Conservation (phyloP, 2,797 vertebrate species). For the Gephyroberyx darwinii region DNA sequence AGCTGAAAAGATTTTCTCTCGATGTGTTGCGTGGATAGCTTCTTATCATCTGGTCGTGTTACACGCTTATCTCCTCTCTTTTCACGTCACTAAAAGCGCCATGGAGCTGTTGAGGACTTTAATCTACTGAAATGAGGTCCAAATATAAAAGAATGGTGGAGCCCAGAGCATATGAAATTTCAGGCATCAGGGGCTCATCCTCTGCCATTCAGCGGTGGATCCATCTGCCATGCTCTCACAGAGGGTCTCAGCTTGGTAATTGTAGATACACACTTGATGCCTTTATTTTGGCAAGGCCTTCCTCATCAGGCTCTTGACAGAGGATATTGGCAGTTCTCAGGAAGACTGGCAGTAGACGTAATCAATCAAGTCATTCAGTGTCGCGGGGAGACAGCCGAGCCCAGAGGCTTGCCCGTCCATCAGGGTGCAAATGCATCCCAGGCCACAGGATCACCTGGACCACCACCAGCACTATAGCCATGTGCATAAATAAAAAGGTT, state of each 20-base stretch:
- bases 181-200: slow-evolving; percentile 31
- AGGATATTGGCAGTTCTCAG: slow-evolving; percentile 75
- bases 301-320: slow-evolving; percentile 50
- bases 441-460: slow-evolving; percentile 48
- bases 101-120: slow-evolving; percentile 60
- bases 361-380: slow-evolving; percentile 78
- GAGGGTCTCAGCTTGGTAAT: slow-evolving; percentile 56
- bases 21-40: slow-evolving; percentile 40
- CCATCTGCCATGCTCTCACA: slow-evolving; percentile 32
- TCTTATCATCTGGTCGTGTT: slow-evolving; percentile 62
- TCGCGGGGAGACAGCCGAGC: slow-evolving; percentile 71
- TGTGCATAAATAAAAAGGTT: slow-evolving; percentile 75
- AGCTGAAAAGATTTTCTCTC: slow-evolving; percentile 41
- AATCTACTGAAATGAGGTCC: slow-evolving; percentile 66
- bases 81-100: slow-evolving; percentile 60
- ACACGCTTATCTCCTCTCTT: slow-evolving; percentile 58
- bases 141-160: slow-evolving; percentile 46
- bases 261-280: slow-evolving; percentile 64
- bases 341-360: slow-evolving; percentile 76
- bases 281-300: slow-evolving; percentile 75
- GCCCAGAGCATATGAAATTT: slow-evolving; percentile 35
- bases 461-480: slow-evolving; percentile 24
- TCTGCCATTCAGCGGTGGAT: slow-evolving; percentile 19
- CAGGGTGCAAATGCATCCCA: slow-evolving; percentile 53
- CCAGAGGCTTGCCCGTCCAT: slow-evolving; percentile 67